Base-by-base conservation (phyloP, 2,113 vertebrate genomes). In the Lamprotornis superbus region DNA sequence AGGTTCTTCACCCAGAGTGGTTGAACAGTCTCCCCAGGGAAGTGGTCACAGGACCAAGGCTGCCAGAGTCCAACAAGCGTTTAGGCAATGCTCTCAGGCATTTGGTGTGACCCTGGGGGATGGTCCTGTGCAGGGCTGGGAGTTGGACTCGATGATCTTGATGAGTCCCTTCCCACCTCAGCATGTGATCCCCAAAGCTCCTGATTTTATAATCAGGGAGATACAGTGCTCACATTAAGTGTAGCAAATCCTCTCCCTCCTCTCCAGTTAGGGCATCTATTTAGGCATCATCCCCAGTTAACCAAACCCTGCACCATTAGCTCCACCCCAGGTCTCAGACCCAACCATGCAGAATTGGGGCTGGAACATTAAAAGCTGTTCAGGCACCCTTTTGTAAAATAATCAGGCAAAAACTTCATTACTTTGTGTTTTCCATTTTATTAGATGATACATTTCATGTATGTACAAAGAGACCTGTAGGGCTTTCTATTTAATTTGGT, bases 401-500 rank as follows among this genome's bases (percentile, higher is more conserved):
- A 94, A 94, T 11, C 68, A 97, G 64, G 39, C 85, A 83, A 11
- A 50, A 65, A 17, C 39, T 50, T 37, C 25, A 10, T 39, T 50
- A 15, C 44, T 85, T 73, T 0, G 31, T 21, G 21, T 57, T 63
- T 46, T 77, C 60, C 14, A 20, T 7, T 97, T 94, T 96, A 96
- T 97, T 96, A 83, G 28, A 30, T 53, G 60, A 83, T 46, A 89
- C 76, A 92, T 55, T 86, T 73, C 25, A 35, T 39, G 3, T 57
- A 86, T 74, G 89, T 92, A 95, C 92, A 95, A 49, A 88, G 86
- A 83, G 30, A 56, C 1, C 25, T 40, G 22, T 35, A 65, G 83
- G 55, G 60, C 47, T 79, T 59, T 44, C 78, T 77, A 1, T 40
- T 74, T 73, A 31, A 70, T 57, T 70, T 68, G 79, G 59, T 55